Base-by-base conservation (phyloP, 1,140 invertebrate genomes). In the Carposina sasakii region DNA sequence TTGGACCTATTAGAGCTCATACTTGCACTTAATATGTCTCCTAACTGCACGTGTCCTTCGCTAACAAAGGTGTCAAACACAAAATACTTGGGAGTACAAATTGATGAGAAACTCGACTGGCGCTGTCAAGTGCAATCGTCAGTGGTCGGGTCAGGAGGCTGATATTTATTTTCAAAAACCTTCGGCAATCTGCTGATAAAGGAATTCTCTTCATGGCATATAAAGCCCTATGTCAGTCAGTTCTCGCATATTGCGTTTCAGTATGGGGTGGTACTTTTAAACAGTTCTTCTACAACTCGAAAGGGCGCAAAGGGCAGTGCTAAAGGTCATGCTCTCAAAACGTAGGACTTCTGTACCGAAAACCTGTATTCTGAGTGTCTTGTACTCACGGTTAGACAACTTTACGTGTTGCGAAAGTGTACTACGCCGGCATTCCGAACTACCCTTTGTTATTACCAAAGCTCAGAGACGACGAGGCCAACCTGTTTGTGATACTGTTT, bases 161-260 rank as follows among this genome's bases (percentile, higher is more conserved):
- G 13, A 47, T 36, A 28, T 45, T 34, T 22, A 16, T 43, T 10
- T 45, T 23, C 10, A 47, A 33, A 37, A 47, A 37, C n/a, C 9
- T 37, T 3, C 8, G 45, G 3, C 8, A 17, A 9, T 22, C 39
- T 15, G 33, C 21, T 0, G 45, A 28, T 22, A 16, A n/a, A 3
- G 21, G 34, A 6, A 16, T 37, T 2, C 13, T 37, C 10, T 13
- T 23, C 16, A 23, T 26, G 23, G 19, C 23, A 16, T 37, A 37
- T 26, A 4, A 9, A 3, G 31, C 22, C 1, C 30, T 45, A 22
- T 31, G 28, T 15, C 28, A 45, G 15, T 20, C 22, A n/a, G 12
- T 45, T 3, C 3, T 45, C 4, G 23, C 8, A 13, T 45, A 45
- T 13, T 45, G 43, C 28, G 34, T 45, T 13, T 24, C 22, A 1